Evolutionary conservation across 2,888 invertebrate genomes (phyloP).

Genomic region (Sicus ferrugineus): DNA sequence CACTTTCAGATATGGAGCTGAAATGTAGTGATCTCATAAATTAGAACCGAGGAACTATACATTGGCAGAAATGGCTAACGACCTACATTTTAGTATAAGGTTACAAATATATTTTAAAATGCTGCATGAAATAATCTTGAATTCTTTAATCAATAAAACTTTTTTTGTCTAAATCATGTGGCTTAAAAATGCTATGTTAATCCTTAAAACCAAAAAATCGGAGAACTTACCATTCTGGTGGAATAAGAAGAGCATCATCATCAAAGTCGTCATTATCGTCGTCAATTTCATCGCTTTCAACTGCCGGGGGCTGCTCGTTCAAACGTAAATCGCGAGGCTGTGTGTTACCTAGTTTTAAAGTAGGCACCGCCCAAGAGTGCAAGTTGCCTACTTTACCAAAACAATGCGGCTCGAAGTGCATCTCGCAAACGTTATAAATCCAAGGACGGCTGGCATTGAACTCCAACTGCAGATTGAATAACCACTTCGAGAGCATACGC

Average conservation of each 20-base stretch:
- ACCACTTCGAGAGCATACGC: conserved; percentile 33
- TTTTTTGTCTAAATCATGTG: no score
- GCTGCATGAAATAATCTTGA: no score
- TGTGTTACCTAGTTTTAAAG: conserved; percentile 8
- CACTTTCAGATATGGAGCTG: conserved; percentile 5
- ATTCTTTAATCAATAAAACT: no score
- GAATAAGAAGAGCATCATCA: conserved; percentile 11
- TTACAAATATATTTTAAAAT: no score
- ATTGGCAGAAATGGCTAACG: no score
- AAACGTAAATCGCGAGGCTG: conserved; percentile 1
- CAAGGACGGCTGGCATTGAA: conserved; percentile 34
- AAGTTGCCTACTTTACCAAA: conserved; percentile 26
- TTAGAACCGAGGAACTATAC: no score
- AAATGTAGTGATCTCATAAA: no score
- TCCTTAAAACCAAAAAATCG: background rate
- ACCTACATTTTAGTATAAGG: no score
- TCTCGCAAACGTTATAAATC: conserved; percentile 36
- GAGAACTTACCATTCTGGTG: conserved; percentile 19
- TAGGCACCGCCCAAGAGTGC: conserved; percentile 23
- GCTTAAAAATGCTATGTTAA: background rate
- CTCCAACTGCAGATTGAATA: conserved; percentile 33
- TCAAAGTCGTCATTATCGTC: no score
- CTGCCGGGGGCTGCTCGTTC: conserved; percentile 8
- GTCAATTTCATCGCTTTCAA: background rate
- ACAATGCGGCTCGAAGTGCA: conserved; percentile 34